These are phyloP conservation scores for Cnemophilus loriae DNA, from an alignment of 2,113 vertebrate genomes.

Conservation along the genomic window DNA sequence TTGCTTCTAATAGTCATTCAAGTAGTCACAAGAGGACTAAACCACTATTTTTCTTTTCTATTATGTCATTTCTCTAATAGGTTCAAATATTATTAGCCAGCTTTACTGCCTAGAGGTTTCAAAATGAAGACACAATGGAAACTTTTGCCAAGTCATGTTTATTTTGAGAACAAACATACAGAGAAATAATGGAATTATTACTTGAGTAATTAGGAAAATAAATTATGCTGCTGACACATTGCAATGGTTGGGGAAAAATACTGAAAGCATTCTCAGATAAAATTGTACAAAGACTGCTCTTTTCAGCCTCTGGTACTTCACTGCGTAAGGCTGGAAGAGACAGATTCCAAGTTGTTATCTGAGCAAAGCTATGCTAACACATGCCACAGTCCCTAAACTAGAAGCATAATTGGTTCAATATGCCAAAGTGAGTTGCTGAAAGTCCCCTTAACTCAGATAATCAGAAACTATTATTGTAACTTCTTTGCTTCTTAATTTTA, in stretches of 20 bases:
- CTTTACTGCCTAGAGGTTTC: not conserved
- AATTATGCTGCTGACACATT: not conserved
- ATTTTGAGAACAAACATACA: not conserved
- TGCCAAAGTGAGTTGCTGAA: not conserved
- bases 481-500: not conserved
- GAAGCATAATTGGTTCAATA: not conserved
- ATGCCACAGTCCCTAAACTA: not conserved
- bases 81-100: not conserved
- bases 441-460: not conserved
- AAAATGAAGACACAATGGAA: not conserved
- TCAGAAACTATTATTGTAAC: not conserved
- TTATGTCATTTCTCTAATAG: not conserved
- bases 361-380: not conserved
- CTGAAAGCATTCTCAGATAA: not conserved
- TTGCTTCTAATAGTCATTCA: not conserved
- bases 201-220: not conserved
- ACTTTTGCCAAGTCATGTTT: not conserved
- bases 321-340: not conserved
- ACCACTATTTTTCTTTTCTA: not conserved
- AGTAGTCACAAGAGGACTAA: not conserved
- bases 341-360: not conserved
- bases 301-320: not conserved
- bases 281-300: not conserved
- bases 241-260: not conserved
- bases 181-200: not conserved